Evolutionary conservation across 2,888 invertebrate species (phyloP).

Genomic region (Amiota communis): DNA sequence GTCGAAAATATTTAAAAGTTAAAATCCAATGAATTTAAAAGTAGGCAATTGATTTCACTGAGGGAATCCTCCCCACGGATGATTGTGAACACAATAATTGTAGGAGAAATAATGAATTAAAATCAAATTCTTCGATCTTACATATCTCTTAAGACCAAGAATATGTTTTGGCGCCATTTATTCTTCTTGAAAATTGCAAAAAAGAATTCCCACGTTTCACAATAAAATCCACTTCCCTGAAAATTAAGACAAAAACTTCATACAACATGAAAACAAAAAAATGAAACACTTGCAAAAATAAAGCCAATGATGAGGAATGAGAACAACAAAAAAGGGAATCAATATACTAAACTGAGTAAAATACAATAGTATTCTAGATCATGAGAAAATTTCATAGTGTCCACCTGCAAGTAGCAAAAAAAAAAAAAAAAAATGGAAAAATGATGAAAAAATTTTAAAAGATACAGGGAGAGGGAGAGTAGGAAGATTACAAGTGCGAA

Average conservation of each 20-base stretch:
- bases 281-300: slow-evolving; percentile 22
- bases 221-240: neutral
- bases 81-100: slow-evolving; percentile 1
- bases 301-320: neutral
- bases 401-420: neutral
- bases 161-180: neutral
- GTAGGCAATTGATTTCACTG: neutral
- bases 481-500: too few relatives aligned
- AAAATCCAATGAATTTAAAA: too few relatives aligned
- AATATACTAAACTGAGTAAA: neutral
- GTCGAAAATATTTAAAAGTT: too few relatives aligned
- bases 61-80: neutral
- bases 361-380: slow-evolving; percentile 25
- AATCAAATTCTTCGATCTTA: slow-evolving; percentile 4
- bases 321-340: too few relatives aligned
- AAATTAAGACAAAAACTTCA: neutral
- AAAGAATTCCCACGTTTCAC: slow-evolving; percentile 55
- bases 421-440: neutral
- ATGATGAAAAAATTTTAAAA: neutral
- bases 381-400: slow-evolving; percentile 54
- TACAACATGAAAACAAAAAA: neutral
- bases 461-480: slow-evolving; percentile 55
- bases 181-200: neutral
- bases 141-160: neutral
- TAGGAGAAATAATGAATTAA: slow-evolving; percentile 30